These are phyloP conservation scores for Melieria picta DNA, from an alignment of 2,888 invertebrate genomes.

Conservation along the genomic window DNA sequence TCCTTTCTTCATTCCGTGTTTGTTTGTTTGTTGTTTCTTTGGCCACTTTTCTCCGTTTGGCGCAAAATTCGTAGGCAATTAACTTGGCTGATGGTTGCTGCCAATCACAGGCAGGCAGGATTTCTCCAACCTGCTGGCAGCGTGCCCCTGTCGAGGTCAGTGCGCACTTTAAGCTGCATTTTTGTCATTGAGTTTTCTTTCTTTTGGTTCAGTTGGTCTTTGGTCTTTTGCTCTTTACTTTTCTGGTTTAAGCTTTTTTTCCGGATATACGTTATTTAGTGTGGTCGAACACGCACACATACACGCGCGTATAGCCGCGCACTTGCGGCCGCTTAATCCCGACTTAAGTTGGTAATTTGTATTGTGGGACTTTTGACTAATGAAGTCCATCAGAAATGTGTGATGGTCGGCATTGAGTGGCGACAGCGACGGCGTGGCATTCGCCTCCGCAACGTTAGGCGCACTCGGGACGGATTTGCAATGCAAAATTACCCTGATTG, in stretches of 20 bases:
- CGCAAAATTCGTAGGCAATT: conserved; percentile 49
- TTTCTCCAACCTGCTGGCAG: not conserved
- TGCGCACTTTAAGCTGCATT: too few species aligned
- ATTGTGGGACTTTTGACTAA: conserved; percentile 32
- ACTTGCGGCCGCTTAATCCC: conserved; percentile 29
- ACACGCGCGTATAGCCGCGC: conserved; percentile 10
- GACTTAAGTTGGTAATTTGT: conserved; percentile 37
- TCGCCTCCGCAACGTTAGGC: not conserved
- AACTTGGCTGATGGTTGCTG: conserved; percentile 57
- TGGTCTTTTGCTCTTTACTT: not conserved
- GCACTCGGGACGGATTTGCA: not conserved
- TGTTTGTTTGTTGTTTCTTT: not conserved
- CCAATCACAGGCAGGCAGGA: conserved; percentile 52
- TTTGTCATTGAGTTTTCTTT: too few species aligned
- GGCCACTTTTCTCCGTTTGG: not conserved
- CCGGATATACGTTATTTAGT: not conserved
- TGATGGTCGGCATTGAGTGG: conserved; percentile 44
- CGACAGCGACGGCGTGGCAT: too few species aligned
- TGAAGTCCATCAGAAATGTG: conserved; percentile 31
- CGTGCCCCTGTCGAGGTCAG: too few species aligned
- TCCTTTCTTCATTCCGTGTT: not conserved
- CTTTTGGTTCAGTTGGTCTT: not conserved
- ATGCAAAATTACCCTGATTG: not conserved
- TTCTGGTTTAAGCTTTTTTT: not conserved
- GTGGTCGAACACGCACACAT: not conserved